Percentiles rank a stretch among this genome's conserved stretches.
Evolutionary conservation across 2,113 vertebrate genomes (phyloP).

Genomic region (Eptatretus burgeri): DNA sequence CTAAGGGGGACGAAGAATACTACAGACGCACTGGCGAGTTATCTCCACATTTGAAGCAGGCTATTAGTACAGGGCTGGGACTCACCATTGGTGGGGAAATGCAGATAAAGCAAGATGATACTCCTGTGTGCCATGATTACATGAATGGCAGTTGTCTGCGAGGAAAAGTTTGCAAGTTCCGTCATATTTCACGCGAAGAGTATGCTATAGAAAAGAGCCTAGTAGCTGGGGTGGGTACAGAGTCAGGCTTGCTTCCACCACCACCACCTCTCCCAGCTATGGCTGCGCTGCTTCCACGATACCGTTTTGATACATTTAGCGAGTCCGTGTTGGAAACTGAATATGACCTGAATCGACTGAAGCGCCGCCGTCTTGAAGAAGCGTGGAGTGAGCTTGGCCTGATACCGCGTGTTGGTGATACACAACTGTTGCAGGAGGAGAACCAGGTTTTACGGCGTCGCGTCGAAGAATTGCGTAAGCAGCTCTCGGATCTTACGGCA

Average conservation of each 20-base stretch:
- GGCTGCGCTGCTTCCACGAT: slow-evolving; percentile 2
- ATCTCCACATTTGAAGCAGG: slow-evolving; percentile 47
- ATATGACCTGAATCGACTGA: neutral
- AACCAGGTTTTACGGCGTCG: slow-evolving; percentile 56
- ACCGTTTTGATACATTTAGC: slow-evolving; percentile 1
- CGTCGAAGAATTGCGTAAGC: slow-evolving; percentile 75
- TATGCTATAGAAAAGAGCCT: neutral
- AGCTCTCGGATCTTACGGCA: slow-evolving; percentile 65
- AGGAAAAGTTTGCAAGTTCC: slow-evolving; percentile 74
- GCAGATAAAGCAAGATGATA: slow-evolving; percentile 59
- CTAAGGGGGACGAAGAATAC: slow-evolving; percentile 81
- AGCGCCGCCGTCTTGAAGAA: slow-evolving; percentile 17
- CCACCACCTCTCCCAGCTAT: neutral
- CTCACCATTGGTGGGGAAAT: slow-evolving; percentile 49
- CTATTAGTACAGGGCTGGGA: slow-evolving; percentile 52
- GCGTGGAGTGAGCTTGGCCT: slow-evolving; percentile 38
- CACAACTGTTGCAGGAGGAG: slow-evolving; percentile 67
- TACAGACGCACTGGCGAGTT: slow-evolving; percentile 79
- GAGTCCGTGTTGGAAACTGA: slow-evolving; percentile 4
- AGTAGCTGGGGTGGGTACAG: neutral
- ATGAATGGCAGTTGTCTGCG: slow-evolving; percentile 77
- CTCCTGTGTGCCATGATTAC: slow-evolving; percentile 75
- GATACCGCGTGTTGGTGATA: slow-evolving; percentile 40
- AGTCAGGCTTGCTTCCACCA: neutral
- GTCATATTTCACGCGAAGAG: slow-evolving; percentile 30